These are phyloP conservation scores for Molorchus minor DNA, from an alignment of 2,888 invertebrate species.

Conservation along the genomic window DNA sequence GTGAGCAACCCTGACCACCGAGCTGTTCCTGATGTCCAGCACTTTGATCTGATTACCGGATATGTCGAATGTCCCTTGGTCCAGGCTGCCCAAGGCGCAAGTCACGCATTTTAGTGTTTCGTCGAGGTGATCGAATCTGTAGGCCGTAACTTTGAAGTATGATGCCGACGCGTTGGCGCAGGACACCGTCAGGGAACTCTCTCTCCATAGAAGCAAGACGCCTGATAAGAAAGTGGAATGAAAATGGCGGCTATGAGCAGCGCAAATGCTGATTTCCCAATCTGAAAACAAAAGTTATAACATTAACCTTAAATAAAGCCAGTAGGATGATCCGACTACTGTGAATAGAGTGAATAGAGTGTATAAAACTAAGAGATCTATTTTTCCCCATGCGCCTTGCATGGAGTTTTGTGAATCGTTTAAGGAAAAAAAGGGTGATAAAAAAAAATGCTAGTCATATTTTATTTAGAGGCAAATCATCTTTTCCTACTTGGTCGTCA, in stretches of 20 bases:
- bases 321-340: too few species aligned
- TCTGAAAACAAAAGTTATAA: slow-evolving; percentile 27
- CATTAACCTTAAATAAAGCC: too few species aligned
- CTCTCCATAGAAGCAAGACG: slow-evolving; percentile 56
- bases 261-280: background rate
- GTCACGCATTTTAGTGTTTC: slow-evolving; percentile 56
- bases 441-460: too few species aligned
- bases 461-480: too few species aligned
- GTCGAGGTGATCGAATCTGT: slow-evolving; percentile 59
- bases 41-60: slow-evolving; percentile 56
- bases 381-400: too few species aligned
- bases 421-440: too few species aligned
- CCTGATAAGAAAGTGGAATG: slow-evolving; percentile 16
- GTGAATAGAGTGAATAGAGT: too few species aligned
- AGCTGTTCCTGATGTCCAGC: slow-evolving; percentile 49
- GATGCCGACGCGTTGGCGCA: slow-evolving; percentile 54
- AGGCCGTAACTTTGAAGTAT: slow-evolving; percentile 54
- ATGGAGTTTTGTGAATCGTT: too few species aligned
- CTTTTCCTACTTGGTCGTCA: too few species aligned
- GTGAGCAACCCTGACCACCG: slow-evolving; percentile 47
- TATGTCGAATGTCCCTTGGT: slow-evolving; percentile 56
- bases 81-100: slow-evolving; percentile 51
- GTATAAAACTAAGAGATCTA: too few species aligned
- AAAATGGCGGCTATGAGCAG: background rate
- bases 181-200: slow-evolving; percentile 57